Base-by-base conservation (phyloP, 1,140 invertebrate genomes). In the Drosophila sulfurigaster region DNA sequence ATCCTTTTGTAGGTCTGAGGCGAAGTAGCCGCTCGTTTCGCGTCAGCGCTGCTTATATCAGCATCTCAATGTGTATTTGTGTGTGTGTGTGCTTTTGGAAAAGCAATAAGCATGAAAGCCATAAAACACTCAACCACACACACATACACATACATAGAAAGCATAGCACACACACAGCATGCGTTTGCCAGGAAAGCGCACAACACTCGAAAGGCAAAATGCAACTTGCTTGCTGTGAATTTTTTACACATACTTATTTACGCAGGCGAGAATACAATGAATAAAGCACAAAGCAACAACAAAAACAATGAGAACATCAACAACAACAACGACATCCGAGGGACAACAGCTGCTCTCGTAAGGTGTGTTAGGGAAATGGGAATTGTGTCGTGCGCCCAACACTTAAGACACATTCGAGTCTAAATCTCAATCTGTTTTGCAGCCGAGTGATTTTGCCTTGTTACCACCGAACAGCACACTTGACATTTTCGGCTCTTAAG, bases 391-490 rank as follows among this genome's bases (percentile, higher is more conserved):
- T 43, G 32, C 2, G 49, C 30, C 30, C 68, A 67, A 73, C 82
- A 81, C 83, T 88, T 82, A 75, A 88, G 78, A 78, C 67, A 78
- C 78, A 81, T 65, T 82, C 20, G 79, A 75, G 79, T 88, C 78
- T 82, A 81, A 81, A 85, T 85, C 82, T 60, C 72, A 75, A 78
- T 78, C 64, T 86, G 70, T 58, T 88, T 81, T 88, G 74, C 83
- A 88, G 83, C 65, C 80, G 77, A 83, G 64, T 88, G 78, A 81
- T 81, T 88, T 88, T 13, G 69, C 60, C 69, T 64, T 79, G 78
- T 73, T 66, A 66, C 32, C 54, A 54, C 35, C 64, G 60, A 48
- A 62, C 56, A 57, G 57, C 52, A 58, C 45, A 28, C 8, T 5
- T 62, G 58, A 56, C 52, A 71, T 45, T 66, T 49, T 32, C 30